phyloP scores from a whole-genome alignment of 2,797 vertebrate species.

The Tadarida brasiliensis region DNA sequence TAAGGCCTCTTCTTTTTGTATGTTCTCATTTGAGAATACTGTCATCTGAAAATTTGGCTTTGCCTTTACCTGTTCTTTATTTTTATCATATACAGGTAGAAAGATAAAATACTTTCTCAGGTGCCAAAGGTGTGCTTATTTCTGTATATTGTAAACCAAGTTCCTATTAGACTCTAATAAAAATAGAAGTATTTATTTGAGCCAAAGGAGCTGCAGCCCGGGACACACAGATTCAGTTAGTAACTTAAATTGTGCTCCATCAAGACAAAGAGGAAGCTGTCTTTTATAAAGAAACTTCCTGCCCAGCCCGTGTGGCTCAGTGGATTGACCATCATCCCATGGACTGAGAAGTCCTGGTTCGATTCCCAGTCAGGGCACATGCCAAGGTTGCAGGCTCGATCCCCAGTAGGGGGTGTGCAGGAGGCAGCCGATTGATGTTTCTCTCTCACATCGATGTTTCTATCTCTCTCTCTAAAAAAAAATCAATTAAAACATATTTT shows the following conservation, averaged over 20 bases:
- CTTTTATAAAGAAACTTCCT: neutral
- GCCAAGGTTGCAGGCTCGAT: no score
- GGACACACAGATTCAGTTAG: neutral
- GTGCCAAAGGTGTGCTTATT: neutral
- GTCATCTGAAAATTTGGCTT: neutral
- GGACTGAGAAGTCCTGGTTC: no score
- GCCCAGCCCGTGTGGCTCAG: neutral
- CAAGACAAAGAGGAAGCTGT: neutral
- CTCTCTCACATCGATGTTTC: no score
- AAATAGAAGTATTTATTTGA: neutral
- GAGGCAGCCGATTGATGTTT: no score
- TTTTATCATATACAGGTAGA: neutral
- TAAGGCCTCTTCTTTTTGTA: neutral
- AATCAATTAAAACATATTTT: no score
- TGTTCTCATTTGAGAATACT: neutral
- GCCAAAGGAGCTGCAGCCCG: neutral
- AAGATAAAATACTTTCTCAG: neutral
- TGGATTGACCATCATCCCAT: no score
- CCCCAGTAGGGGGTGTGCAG: no score
- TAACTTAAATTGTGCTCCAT: neutral
- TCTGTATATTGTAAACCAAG: neutral
- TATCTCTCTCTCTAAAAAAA: no score
- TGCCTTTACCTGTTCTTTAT: neutral
- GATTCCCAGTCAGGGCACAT: no score
- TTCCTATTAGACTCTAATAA: neutral